phyloP scores from a whole-genome alignment of 2,113 vertebrate species.

The Prietella phreatophila region DNA sequence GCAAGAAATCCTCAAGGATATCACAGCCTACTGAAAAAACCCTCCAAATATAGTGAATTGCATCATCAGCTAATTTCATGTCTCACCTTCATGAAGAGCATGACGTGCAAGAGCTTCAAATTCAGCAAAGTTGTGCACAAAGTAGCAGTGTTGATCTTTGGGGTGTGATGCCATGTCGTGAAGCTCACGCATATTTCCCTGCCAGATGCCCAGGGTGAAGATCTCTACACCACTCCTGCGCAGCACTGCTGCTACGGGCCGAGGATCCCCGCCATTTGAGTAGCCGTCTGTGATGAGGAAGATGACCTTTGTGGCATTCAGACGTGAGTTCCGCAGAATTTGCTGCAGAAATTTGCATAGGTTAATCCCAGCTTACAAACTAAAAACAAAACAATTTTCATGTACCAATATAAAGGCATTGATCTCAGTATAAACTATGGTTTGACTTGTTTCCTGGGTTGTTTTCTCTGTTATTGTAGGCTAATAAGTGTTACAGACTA shows the following conservation, averaged over 20 bases:
- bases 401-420: neutral
- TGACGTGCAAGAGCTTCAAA: conserved; percentile 93
- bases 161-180: conserved; percentile 95
- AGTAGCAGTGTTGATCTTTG: conserved; percentile 95
- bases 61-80: neutral
- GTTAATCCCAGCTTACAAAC: neutral
- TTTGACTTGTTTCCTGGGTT: neutral
- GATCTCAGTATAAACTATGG: neutral
- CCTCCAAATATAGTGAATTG: neutral
- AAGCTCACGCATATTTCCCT: conserved; percentile 93
- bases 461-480: neutral
- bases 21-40: neutral
- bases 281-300: conserved; percentile 98
- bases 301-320: conserved; percentile 88
- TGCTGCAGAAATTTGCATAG: conserved; percentile 73
- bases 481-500: conserved; percentile 20
- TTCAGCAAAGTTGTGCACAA: conserved; percentile 94
- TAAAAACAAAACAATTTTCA: neutral
- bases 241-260: conserved; percentile 85
- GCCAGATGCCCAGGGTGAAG: conserved; percentile 97
- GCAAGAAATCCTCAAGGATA: neutral
- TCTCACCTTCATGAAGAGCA: conserved; percentile 92
- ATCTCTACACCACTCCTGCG: conserved; percentile 91
- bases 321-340: conserved; percentile 88
- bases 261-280: conserved; percentile 95